Evolutionary conservation across 2,888 invertebrate genomes (phyloP), one percentile per base, ranked within the genome.

Genomic region (Diaprepes abbreviatus): DNA sequence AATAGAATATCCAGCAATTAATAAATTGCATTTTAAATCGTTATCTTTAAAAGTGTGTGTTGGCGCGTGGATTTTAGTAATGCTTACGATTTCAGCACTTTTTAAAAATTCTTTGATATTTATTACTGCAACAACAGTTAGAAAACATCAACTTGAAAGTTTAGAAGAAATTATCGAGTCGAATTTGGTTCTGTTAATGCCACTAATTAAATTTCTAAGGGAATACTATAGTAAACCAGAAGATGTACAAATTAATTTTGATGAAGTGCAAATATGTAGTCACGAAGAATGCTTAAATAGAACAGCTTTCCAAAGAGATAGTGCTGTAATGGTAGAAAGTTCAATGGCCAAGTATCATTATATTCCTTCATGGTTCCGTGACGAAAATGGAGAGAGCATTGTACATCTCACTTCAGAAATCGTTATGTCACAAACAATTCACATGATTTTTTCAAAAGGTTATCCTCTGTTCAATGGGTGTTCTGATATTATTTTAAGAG

Each of bases 401-500:
- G 21, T 57, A 9, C 57, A 57, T 40, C 12, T 57, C n/a, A 7
- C 19, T 38, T 19, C 16, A 24, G 40, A 57, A 12, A 35, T n/a
- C 3, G 36, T 54, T 14, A 24, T 40, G 1, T 57, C 9, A 1
- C 12, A 24, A 40, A 21, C 38, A 9, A 40, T 57, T 40, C 24
- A 57, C 24, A 21, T 57, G 57, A n/a, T 57, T 12, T 57, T 57
- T 21, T 21, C 57, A 4, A 57, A 16, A 28, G 57, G 57, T 6
- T 40, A 24, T 57, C 57, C 57, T 2, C 10, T 57, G 19, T 40
- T 38, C 14, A 2, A 38, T 1, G 19, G 24, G 2, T 21, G 19
- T 24, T 21, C 35, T n/a, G 10, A 21, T 14, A 14, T 57, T 6
- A 57, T 57, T 38, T n/a, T 9, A n/a, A 24, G 57, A 10, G 7